phyloP scores from a whole-genome alignment of 2,113 vertebrate genomes.

The Catharus fuscescens region DNA sequence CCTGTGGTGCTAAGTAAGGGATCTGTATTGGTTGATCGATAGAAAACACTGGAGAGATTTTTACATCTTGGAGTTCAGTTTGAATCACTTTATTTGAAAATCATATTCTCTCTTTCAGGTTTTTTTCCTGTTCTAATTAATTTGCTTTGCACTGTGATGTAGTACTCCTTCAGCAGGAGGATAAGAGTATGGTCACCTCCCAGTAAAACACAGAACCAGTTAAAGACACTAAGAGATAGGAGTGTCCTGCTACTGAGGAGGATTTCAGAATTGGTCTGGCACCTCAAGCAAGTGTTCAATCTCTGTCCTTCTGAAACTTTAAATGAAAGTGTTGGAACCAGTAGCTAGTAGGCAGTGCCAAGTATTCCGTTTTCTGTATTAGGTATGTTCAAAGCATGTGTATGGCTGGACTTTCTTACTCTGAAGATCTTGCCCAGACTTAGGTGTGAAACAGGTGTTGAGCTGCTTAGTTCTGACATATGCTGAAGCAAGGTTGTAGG shows the following conservation, averaged over 20 bases:
- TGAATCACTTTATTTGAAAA: neutral
- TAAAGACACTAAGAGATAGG: neutral
- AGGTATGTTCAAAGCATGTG: neutral
- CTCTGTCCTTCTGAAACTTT: neutral
- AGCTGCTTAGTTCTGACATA: neutral
- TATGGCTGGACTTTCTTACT: neutral
- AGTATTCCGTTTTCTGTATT: neutral
- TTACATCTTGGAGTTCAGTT: neutral
- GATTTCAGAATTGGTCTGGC: neutral
- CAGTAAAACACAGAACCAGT: neutral
- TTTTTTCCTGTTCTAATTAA: neutral
- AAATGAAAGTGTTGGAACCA: neutral
- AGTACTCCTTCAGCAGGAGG: neutral
- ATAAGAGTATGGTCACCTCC: neutral
- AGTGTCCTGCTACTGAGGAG: neutral
- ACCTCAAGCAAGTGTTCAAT: neutral
- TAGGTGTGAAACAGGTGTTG: neutral
- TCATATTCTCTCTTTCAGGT: neutral
- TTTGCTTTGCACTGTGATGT: neutral
- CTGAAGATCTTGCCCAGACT: neutral
- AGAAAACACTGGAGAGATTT: neutral
- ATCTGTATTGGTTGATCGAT: neutral
- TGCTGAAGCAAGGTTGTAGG: neutral
- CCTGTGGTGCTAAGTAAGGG: neutral
- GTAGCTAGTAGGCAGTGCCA: rapidly evolving